Conservation (phyloP, 2,797 vertebrate genomes). For the Borostomias antarcticus region DNA sequence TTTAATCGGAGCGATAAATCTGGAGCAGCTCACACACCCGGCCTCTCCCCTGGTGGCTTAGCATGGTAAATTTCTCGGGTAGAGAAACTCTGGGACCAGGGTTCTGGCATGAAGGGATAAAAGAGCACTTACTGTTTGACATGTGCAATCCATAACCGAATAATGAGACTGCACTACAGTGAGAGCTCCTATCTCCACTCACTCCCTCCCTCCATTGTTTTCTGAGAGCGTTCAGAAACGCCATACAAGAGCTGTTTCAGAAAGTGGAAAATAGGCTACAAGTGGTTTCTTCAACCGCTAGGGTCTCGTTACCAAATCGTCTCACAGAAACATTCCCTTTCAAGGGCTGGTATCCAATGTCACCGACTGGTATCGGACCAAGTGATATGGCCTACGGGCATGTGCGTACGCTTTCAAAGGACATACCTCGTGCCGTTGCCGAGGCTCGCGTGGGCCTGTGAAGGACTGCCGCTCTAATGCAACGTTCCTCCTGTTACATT, state of each 20-base stretch:
- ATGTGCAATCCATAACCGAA: conserved; percentile 79
- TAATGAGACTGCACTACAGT: conserved; percentile 75
- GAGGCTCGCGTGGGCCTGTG: too few species aligned
- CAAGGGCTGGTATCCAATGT: too few species aligned
- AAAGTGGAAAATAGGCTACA: background rate
- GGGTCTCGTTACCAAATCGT: background rate
- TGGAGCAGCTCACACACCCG: conserved; percentile 46
- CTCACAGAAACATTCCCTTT: background rate
- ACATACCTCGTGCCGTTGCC: too few species aligned
- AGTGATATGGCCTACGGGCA: too few species aligned
- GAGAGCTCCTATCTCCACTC: conserved; percentile 41
- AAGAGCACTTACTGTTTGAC: conserved; percentile 79
- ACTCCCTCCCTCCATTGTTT: conserved; percentile 24
- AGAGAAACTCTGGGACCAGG: conserved; percentile 68
- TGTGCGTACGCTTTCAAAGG: too few species aligned
- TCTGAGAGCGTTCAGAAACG: conserved; percentile 60
- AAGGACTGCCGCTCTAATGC: too few species aligned
- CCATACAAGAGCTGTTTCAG: conserved; percentile 59
- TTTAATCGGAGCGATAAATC: conserved; percentile 79
- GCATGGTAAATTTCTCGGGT: conserved; percentile 76
- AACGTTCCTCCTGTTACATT: background rate
- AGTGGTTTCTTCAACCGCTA: background rate
- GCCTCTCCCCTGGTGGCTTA: conserved; percentile 71
- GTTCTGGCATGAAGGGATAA: conserved; percentile 71
- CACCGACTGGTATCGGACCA: too few species aligned